A percentile compares a stretch with the other conserved stretches of the same genome.
Conservation (phyloP, 1,140 invertebrate genomes). For the Heliothis virescens region DNA sequence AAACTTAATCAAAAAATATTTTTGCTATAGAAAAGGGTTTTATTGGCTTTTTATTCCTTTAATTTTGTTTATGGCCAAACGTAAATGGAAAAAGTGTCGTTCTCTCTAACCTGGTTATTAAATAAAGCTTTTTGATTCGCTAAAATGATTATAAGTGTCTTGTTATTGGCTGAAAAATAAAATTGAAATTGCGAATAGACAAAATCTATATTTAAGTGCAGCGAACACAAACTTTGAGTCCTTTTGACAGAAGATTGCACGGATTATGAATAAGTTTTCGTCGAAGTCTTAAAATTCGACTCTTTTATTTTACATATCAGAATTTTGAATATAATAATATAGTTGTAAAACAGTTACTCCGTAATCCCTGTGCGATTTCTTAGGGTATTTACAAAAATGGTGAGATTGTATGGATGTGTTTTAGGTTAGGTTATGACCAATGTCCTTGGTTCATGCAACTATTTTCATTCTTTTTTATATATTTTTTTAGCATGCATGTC, state of each 20-base stretch:
- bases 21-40: neutral
- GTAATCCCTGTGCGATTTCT: constrained; percentile 44
- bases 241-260: constrained; percentile 64
- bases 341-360: constrained; percentile 2
- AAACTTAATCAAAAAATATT: no score
- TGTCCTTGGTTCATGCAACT: constrained; percentile 57
- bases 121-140: neutral
- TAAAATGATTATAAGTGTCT: neutral
- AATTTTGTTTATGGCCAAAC: neutral
- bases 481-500: constrained; percentile 79
- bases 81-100: neutral
- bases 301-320: constrained; percentile 45
- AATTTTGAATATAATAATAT: constrained; percentile 50
- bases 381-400: constrained; percentile 59
- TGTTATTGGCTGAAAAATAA: neutral
- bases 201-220: constrained; percentile 21
- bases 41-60: neutral
- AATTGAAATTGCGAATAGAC: neutral
- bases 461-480: constrained; percentile 49
- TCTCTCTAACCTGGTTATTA: neutral
- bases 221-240: constrained; percentile 36
- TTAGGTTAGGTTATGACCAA: constrained; percentile 70
- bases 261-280: constrained; percentile 65
- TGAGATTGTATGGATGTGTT: constrained; percentile 46
- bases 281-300: constrained; percentile 59